Base-by-base conservation (phyloP, 2,113 vertebrate genomes). In the Clinocottus analis region DNA sequence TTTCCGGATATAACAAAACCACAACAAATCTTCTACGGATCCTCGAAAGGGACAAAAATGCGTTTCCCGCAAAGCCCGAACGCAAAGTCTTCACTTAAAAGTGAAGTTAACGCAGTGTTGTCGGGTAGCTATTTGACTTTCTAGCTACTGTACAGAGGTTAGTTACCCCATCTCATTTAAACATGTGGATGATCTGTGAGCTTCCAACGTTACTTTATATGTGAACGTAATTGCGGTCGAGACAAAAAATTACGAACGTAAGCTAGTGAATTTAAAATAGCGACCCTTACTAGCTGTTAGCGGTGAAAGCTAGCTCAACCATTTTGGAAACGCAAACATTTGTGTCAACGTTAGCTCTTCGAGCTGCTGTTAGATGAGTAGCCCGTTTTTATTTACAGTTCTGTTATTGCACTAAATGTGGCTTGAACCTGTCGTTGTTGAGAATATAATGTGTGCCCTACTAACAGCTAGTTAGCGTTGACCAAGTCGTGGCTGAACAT, bases 11-110 rank as follows among this genome's bases (percentile, higher is more conserved):
- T 39, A 79, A 69, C 58, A 84, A 80, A 85, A 89, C 68, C 73
- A 90, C 88, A 93, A 93, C 87, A 93, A 90, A 90, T 87, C 76
- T 62, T 16, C 70, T 91, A 93, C 80, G 83, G 90, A 6, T 41
- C 10, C 2, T 0, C 79, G 19, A 3, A 27, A 81, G 61, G 83
- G 89, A 86, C 87, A 91, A 83, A 83, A 14, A 19, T 39, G 6
- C 16, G 1, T 43, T 2, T 13, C 19, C 27, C 27, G 47, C 27
- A 31, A 9, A 56, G 17, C 64, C 14, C 2, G 47, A 23, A 33
- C 16, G 33, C n/a, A n/a, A n/a, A n/a, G n/a, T 5, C 23, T 51
- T 59, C 39, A 5, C n/a, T 43, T 7, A 29, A 56, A 70, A 74
- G n/a, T 31, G 66, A 66, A 82, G 62, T 85, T 87, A 84, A 78